These are phyloP conservation scores for Abrostola triplasia DNA, from an alignment of 2,888 invertebrate species.

Conservation along the genomic window DNA sequence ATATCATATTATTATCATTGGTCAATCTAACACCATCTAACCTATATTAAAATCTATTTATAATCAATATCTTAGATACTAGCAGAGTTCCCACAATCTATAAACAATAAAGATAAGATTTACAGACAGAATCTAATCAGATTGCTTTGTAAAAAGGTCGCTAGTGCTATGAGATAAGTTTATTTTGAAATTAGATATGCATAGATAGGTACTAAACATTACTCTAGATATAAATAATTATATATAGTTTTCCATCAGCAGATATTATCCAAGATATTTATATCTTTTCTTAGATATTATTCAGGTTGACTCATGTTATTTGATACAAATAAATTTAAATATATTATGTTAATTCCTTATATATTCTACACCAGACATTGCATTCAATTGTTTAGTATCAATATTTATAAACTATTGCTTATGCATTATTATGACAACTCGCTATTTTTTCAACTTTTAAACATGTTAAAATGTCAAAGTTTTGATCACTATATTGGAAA, in stretches of 20 bases:
- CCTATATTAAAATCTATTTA: not conserved
- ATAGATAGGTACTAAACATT: conserved; percentile 21
- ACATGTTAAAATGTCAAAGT: no score
- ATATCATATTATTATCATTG: not conserved
- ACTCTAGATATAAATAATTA: not conserved
- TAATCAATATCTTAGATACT: not conserved
- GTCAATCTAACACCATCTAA: not conserved
- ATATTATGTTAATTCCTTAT: no score
- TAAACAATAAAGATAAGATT: conserved; percentile 26
- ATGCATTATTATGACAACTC: no score
- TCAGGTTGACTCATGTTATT: no score
- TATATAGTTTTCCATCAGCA: not conserved
- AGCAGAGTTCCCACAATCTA: conserved; percentile 11
- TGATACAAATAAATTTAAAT: no score
- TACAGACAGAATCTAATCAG: conserved; percentile 19
- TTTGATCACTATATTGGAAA: no score
- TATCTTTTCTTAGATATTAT: no score
- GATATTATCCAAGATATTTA: not conserved
- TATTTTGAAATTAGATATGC: conserved; percentile 7
- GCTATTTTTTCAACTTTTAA: no score
- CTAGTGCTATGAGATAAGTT: conserved; percentile 9
- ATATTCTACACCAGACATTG: no score
- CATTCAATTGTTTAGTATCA: no score
- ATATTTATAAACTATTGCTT: no score
- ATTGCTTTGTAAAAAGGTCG: conserved; percentile 14